Base-by-base conservation (phyloP, 2,888 invertebrate genomes). In the Dorcus parallelipipedus region DNA sequence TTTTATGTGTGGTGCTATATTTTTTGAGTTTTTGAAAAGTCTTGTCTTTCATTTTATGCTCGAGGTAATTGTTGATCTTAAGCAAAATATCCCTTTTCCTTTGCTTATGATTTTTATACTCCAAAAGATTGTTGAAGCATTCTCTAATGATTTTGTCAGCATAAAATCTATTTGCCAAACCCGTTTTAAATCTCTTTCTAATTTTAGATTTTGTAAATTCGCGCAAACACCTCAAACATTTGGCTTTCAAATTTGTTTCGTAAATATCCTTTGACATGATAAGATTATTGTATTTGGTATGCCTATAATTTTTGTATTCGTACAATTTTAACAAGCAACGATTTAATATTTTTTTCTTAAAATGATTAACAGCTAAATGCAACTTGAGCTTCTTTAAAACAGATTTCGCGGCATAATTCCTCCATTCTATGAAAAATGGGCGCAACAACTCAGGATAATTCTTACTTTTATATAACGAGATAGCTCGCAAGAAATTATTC, bases 401-500 rank as follows among this genome's bases (percentile, higher is more conserved):
- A 17, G 41, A 53, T 38, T 50, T 57, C n/a, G 38, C 43, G 6
- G 64, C 60, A 58, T 62, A 69, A 26, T 59, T 53, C 47, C 49
- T 66, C 73, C 72, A 73, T 47, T 59, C 56, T 26, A 59, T 33
- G 50, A 71, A 68, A 58, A 62, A 69, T 33, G 49, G 45, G 10
- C 55, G 56, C 43, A 71, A 60, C 14, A 56, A 45, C 58, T 67
- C 60, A 4, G 62, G 60, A 43, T 66, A 63, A 38, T 65, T 64
- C 54, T 69, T 71, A 14, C 55, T 61, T 60, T 64, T 64, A 38
- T 70, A 71, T 64, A 67, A 67, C 23, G 58, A 39, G 56, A 59
- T 45, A n/a, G 69, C 68, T 38, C 64, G 58, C 9, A 52, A 33
- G 6, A 60, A 38, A 54, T 64, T 58, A 40, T 61, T 49, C 43